These are phyloP conservation scores for Kryptopterus vitreolus DNA, from an alignment of 2,797 vertebrate genomes.

Conservation along the genomic window DNA sequence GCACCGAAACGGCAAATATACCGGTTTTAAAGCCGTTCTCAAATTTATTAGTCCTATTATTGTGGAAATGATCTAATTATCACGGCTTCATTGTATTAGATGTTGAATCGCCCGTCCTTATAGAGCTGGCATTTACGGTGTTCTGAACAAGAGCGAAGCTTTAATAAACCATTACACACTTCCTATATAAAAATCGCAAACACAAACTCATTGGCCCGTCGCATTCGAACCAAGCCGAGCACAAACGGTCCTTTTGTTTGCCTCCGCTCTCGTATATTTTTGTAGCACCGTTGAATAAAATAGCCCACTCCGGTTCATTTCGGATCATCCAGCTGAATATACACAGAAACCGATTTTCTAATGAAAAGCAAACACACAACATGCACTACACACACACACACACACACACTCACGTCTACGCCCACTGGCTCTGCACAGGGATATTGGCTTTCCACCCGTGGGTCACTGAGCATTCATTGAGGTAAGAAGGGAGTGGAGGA, in stretches of 20 bases:
- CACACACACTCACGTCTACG: conserved; percentile 17
- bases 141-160: conserved; percentile 20
- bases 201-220: conserved; percentile 33
- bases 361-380: conserved; percentile 56
- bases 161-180: conserved; percentile 17
- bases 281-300: conserved; percentile 33
- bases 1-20: conserved; percentile 28
- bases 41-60: conserved; percentile 32
- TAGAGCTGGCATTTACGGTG: conserved; percentile 10
- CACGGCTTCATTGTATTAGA: conserved; percentile 36
- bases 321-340: conserved; percentile 58
- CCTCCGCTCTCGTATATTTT: conserved; percentile 46
- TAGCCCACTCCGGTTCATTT: conserved; percentile 36
- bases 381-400: no score
- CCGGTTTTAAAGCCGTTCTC: conserved; percentile 33
- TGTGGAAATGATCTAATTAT: conserved; percentile 40
- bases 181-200: conserved; percentile 35
- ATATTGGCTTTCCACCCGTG: conserved; percentile 42
- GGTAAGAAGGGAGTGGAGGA: conserved; percentile 40
- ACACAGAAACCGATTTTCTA: conserved; percentile 54
- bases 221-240: conserved; percentile 33
- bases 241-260: conserved; percentile 44
- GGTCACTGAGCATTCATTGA: conserved; percentile 28
- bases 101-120: conserved; percentile 38
- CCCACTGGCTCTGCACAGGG: conserved; percentile 17